Base-by-base conservation (phyloP, 30 jellyfish, hydroid and myxozoan species). In the Hydractinia echinata region DNA sequence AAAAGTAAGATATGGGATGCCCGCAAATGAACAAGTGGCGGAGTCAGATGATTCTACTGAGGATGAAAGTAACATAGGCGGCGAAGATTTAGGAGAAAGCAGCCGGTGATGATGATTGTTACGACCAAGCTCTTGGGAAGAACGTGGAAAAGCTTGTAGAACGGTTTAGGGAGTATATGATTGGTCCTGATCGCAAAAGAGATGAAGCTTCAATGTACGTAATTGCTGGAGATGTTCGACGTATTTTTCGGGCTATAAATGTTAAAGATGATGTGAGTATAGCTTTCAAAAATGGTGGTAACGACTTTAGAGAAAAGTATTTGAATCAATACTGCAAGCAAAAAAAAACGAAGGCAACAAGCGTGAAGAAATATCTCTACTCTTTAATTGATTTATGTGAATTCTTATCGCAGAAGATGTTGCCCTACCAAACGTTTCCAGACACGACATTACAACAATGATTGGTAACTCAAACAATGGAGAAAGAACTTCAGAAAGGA, bases 321-420 rank as follows among this genome's bases (percentile, higher is more conserved):
- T 44, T 64, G 18, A 51, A n/a, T 4, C 19, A 64, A 44, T 64
- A 64, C 39, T 64, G 74, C 16, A 44, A 64, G 10, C 51, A 64
- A 64, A 64, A 13, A 6, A 51, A 51, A 13, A 64, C 39, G 8
- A 64, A 64, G 39, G 6, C 81, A 50, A 14, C 60, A 71, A 71
- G 61, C 55, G 51, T 71, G n/a, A 71, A 71, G n/a, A 71, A 30
- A 71, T 71, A 71, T 67, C 68, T 71, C 53, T 71, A 15, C 10
- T n/a, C 81, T 71, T 15, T 71, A 15, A 71, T 48, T 7, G 81
- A 71, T 14, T 13, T 71, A 19, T 71, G 55, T 4, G 61, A 71
- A 50, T 71, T 71, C 51, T 71, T 71, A 20, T 50, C 60, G 61
- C 10, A n/a, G 81, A 71, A 20, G 51, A 52, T 19, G 51, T 30